Evolutionary conservation across 2,888 invertebrate genomes (phyloP), one percentile per base, ranked within the genome.

Genomic region (Peribatodes rhomboidaria): DNA sequence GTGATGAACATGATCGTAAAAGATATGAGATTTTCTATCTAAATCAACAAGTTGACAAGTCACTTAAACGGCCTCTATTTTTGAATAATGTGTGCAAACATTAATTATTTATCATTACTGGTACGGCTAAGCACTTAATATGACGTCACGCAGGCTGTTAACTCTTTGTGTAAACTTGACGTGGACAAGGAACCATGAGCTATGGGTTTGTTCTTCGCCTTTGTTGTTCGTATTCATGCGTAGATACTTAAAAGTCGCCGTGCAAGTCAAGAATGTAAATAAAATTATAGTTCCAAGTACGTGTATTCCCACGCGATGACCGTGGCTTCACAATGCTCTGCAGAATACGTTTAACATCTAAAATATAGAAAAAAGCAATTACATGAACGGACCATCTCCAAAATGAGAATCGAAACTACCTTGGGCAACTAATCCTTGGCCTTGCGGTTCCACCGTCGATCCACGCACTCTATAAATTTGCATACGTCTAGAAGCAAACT

Each of bases 231-330:
- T 61, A 42, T 74, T 72, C 68, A 71, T 67, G 73, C 75, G 31
- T 74, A 72, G 65, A 71, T 69, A 73, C 74, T 73, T 79, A 79
- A 79, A 77, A 77, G 78, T 72, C 71, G 56, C 67, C 68, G 72
- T 74, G 79, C 80, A 80, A 73, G 74, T 73, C 68, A 75, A 76
- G 82, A 83, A 85, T 85, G 81, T 81, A 82, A 84, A 84, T 83
- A 83, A 78, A 80, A 83, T 85, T 82, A 81, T 79, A 81, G 80
- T 80, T 83, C 77, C 79, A 82, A 77, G 80, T 83, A 82, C 80
- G 77, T 74, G 72, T 77, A 82, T 88, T 87, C 87, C 87, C 87
- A 87, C 85, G 86, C 82, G 81, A 76, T 71, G 77, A 68, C 80
- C 76, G 72, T 81, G 79, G 76, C 31, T 53, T 44, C 8, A 53